These are phyloP conservation scores for Machaerirhynchus nigripectus DNA, from an alignment of 2,113 vertebrate genomes.

Conservation along the genomic window DNA sequence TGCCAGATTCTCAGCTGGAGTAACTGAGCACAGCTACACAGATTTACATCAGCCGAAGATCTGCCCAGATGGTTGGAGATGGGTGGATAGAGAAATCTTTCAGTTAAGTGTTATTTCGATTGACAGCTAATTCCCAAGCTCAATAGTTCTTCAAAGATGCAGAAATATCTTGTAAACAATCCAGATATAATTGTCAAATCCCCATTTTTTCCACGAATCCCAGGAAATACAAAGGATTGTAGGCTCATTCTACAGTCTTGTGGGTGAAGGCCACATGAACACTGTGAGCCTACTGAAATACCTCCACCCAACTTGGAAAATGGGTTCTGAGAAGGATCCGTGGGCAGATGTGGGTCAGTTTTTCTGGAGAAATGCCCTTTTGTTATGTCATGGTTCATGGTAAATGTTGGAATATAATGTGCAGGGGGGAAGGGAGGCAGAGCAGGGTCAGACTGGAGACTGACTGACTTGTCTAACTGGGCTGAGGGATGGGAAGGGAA, in stretches of 20 bases:
- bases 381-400: neutral
- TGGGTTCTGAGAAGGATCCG: neutral
- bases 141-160: neutral
- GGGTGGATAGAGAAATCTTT: conserved; percentile 7
- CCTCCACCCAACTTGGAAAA: neutral
- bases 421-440: neutral
- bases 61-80: conserved; percentile 17
- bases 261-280: neutral
- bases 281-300: neutral
- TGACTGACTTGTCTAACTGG: neutral
- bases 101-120: neutral
- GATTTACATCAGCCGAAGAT: conserved; percentile 34
- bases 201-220: neutral
- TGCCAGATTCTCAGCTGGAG: conserved; percentile 43
- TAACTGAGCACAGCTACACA: neutral
- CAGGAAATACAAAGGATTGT: neutral
- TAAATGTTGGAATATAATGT: neutral
- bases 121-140: conserved; percentile 8
- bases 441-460: neutral
- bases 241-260: neutral
- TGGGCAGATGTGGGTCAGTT: neutral
- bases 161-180: neutral
- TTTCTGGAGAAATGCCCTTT: neutral
- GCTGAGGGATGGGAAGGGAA: neutral
- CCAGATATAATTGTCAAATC: neutral